These are phyloP conservation scores for Julus scanicus DNA, from an alignment of 2,888 invertebrate species.

Conservation along the genomic window DNA sequence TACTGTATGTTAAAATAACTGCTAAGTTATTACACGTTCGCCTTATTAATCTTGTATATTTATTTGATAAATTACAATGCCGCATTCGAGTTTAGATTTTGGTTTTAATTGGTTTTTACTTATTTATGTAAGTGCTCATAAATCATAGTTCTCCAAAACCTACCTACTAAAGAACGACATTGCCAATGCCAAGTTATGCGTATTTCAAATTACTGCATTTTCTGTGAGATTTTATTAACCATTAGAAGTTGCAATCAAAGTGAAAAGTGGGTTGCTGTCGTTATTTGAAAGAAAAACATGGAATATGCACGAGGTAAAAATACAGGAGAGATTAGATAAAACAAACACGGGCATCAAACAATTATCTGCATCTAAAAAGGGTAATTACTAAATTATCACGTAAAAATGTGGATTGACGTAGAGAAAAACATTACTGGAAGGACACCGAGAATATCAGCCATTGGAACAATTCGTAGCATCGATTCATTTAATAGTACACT, in stretches of 20 bases:
- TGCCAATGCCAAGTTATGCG: neutral
- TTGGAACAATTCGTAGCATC: neutral
- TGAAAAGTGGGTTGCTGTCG: slow-evolving; percentile 9
- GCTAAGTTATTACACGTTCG: neutral
- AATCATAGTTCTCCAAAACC: neutral
- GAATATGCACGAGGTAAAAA: neutral
- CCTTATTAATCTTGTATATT: neutral
- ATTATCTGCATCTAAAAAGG: neutral
- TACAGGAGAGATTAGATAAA: neutral
- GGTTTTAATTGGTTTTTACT: neutral
- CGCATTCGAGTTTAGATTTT: neutral
- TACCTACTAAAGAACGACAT: neutral
- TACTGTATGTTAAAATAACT: neutral
- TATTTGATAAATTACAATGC: neutral
- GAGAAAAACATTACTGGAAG: neutral
- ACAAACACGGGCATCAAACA: neutral
- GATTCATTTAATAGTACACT: neutral
- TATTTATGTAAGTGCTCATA: neutral
- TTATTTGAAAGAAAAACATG: slow-evolving; percentile 18
- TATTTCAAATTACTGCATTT: neutral
- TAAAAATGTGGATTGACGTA: neutral
- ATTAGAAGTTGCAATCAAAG: neutral
- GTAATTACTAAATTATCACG: neutral
- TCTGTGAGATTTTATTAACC: slow-evolving; percentile 13
- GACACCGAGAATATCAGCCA: neutral